Conservation (phyloP, 1,140 invertebrate species). For the Pomacea maculata region DNA sequence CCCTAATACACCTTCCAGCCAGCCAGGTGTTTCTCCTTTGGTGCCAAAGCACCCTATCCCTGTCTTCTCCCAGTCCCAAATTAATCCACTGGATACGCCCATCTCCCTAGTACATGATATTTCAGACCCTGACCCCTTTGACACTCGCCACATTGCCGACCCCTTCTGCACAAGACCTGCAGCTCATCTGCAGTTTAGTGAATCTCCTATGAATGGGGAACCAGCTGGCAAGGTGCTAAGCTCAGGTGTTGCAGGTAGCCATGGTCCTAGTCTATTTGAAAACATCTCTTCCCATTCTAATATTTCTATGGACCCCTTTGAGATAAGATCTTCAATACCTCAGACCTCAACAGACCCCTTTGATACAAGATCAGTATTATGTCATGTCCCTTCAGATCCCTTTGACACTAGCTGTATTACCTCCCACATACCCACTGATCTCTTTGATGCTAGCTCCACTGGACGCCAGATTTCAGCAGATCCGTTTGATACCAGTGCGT, state of each 20-base stretch:
- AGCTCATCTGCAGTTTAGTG: not conserved
- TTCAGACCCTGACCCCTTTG: not conserved
- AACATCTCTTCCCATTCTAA: no score
- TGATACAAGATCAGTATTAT: constrained; percentile 18
- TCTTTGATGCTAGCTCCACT: constrained; percentile 39
- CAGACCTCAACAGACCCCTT: constrained; percentile 17
- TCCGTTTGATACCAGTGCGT: constrained; percentile 25
- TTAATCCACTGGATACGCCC: constrained; percentile 3
- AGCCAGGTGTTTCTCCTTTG: not conserved
- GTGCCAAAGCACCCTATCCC: not conserved
- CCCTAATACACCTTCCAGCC: not conserved
- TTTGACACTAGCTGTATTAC: constrained; percentile 19
- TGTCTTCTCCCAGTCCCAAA: not conserved
- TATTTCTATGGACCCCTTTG: constrained; percentile 4
- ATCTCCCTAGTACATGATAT: not conserved
- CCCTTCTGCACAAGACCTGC: not conserved
- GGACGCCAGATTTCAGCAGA: not conserved
- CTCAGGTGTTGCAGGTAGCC: no score
- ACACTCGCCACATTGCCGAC: constrained; percentile 1
- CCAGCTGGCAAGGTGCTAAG: not conserved
- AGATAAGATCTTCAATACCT: constrained; percentile 9
- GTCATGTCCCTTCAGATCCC: constrained; percentile 8
- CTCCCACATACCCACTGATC: constrained; percentile 19
- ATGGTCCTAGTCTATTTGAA: no score
- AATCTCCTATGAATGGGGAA: not conserved